phyloP scores from a whole-genome alignment of 2,797 vertebrate species.

The Ceyx erithaca region DNA sequence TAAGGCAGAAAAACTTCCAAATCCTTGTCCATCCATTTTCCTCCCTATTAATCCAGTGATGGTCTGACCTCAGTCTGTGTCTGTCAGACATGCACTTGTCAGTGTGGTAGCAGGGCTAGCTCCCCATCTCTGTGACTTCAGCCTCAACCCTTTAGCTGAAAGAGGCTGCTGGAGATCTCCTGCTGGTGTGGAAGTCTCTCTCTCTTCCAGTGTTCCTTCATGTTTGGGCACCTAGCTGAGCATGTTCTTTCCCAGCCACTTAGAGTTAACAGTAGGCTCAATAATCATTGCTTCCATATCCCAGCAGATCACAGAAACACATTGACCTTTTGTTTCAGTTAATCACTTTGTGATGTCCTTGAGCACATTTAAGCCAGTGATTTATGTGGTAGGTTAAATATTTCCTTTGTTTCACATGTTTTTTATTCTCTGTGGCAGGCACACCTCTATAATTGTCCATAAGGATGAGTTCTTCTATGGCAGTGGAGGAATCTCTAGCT shows the following conservation, averaged over 20 bases:
- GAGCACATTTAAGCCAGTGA: not conserved
- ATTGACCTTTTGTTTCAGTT: not conserved
- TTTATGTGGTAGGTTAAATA: not conserved
- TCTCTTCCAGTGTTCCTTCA: not conserved
- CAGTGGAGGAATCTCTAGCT: constrained; percentile 94
- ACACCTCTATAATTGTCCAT: constrained; percentile 96
- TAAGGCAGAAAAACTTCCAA: not conserved
- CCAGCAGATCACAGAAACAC: not conserved
- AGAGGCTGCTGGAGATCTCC: not conserved
- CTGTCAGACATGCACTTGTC: not conserved
- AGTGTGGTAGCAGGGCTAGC: not conserved
- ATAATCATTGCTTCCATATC: not conserved
- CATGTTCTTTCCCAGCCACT: not conserved
- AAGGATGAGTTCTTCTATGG: constrained; percentile 98
- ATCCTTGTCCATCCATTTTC: not conserved
- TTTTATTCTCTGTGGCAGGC: constrained; percentile 81
- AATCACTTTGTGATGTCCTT: not conserved
- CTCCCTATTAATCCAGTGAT: not conserved
- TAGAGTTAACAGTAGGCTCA: not conserved
- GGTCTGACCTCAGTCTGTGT: not conserved
- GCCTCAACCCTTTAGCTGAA: not conserved
- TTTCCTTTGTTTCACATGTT: not conserved
- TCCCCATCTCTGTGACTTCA: not conserved
- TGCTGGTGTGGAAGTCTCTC: not conserved
- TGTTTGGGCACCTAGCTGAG: not conserved